A percentile compares a stretch with the other conserved stretches of the same genome.
phyloP scores from a whole-genome alignment of 2,888 invertebrate species.

The Noctua comes region DNA sequence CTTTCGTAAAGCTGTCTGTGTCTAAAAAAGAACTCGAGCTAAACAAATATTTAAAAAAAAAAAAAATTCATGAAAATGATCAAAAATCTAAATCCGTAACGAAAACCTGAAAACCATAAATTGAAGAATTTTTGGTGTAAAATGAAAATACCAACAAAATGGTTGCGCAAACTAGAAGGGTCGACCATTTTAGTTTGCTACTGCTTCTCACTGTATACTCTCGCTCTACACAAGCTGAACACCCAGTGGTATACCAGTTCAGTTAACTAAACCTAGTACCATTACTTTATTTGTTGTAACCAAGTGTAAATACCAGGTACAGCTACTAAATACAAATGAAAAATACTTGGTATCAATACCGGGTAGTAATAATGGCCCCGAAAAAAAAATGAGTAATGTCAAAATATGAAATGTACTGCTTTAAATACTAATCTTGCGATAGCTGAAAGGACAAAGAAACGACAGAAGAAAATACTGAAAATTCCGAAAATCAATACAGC shows the following conservation, averaged over 20 bases:
- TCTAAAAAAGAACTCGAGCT: background rate
- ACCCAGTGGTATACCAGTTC: background rate
- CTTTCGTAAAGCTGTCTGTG: background rate
- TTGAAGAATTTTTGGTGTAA: background rate
- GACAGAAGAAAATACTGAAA: too few relatives aligned
- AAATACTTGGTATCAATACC: background rate
- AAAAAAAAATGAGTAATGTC: too few relatives aligned
- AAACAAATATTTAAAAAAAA: background rate
- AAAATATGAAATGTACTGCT: too few relatives aligned
- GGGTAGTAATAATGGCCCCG: too few relatives aligned
- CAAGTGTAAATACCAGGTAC: conserved; percentile 2
- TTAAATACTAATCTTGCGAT: too few relatives aligned
- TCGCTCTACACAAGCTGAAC: background rate
- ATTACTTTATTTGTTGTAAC: background rate
- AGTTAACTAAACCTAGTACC: conserved; percentile 2
- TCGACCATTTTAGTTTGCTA: background rate
- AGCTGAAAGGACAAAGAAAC: too few relatives aligned
- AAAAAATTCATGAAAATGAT: background rate
- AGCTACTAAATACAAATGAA: background rate
- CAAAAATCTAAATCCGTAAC: background rate
- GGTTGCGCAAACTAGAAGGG: too few relatives aligned
- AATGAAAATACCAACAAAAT: background rate
- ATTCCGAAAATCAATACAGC: too few relatives aligned
- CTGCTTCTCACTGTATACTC: conserved; percentile 29
- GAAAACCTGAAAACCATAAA: background rate